Base-by-base conservation (phyloP, 1,140 invertebrate species). In the Stegodyphus dumicola region DNA sequence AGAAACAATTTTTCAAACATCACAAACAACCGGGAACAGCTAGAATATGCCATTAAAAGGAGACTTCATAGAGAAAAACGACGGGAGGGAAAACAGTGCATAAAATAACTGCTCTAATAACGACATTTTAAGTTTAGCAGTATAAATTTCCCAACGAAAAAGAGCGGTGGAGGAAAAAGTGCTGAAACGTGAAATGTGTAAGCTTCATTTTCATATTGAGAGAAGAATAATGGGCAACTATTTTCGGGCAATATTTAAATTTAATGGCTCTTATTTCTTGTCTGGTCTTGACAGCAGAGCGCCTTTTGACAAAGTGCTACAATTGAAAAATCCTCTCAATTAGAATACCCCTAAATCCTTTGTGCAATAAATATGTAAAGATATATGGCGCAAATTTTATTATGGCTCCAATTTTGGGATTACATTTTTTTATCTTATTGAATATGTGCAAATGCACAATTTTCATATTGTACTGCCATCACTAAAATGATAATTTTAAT, bases 251-350 rank as follows among this genome's bases (percentile, higher is more conserved):
- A 70, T 79, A 79, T 79, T 79, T 67, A 79, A 79, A 49, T 79
- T 79, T 79, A 79, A 70, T 51, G 77, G 70, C 77, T 70, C 53
- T 79, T 64, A 49, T 71, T 79, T 54, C 54, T 69, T 71, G 54
- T 70, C 77, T 79, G 77, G n/a, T 56, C 54, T 51, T 79, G 77
- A 70, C 77, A 79, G 77, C 33, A 33, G 33, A 33, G 33, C 33
- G 33, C 52, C 51, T 9, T 79, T 79, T 79, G 77, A 79, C 67
- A 79, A 79, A 79, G 77, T 48, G 52, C 66, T 17, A 11, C 18
- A 70, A 53, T 18, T 54, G 65, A 79, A 79, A 79, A 79, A 33
- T 33, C 33, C 33, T 33, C 33, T 33, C 33, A 33, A 33, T 33
- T 33, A 33, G 33, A 33, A 79, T 79, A 60, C 11, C 56, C 18